Percentiles rank a stretch among this genome's conserved stretches.
Conservation (phyloP, 2,797 vertebrate genomes). For the Rhinella marina region DNA sequence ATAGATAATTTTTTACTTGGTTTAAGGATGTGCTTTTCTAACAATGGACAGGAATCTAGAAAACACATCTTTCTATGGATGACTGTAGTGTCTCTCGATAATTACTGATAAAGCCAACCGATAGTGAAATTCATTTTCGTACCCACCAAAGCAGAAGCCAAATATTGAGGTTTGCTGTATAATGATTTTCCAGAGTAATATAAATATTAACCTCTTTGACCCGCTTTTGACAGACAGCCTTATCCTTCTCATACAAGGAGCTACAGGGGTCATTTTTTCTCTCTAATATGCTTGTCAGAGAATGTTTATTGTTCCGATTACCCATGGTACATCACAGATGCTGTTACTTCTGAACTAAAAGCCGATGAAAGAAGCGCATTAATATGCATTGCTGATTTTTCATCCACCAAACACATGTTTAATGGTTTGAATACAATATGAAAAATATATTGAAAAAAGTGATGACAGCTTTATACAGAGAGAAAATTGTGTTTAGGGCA, state of each 20-base stretch:
- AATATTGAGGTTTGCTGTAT: conserved; percentile 22
- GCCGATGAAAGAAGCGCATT: conserved; percentile 29
- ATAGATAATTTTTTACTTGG: background rate
- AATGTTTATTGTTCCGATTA: conserved; percentile 35
- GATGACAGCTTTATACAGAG: conserved; percentile 11
- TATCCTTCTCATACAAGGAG: conserved; percentile 32
- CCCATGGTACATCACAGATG: conserved; percentile 32
- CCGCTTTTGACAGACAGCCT: conserved; percentile 35
- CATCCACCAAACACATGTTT: conserved; percentile 44
- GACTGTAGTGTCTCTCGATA: conserved; percentile 29
- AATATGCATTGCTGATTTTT: conserved; percentile 45
- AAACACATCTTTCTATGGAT: conserved; percentile 29
- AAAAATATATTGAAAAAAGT: conserved; percentile 41
- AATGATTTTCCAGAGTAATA: conserved; percentile 54
- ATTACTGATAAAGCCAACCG: conserved; percentile 39
- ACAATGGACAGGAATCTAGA: background rate
- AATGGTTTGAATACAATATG: conserved; percentile 58
- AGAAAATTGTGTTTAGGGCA: conserved; percentile 31
- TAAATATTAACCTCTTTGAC: conserved; percentile 54
- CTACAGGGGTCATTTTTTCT: conserved; percentile 32
- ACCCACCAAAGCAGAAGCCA: conserved; percentile 18
- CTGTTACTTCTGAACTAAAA: conserved; percentile 48
- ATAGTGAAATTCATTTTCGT: conserved; percentile 51
- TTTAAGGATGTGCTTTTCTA: background rate
- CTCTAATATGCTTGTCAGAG: conserved; percentile 47